A percentile compares a stretch with the other conserved stretches of the same genome.
phyloP scores from a whole-genome alignment of 1,140 invertebrate species.

The Plutomurus gul region DNA sequence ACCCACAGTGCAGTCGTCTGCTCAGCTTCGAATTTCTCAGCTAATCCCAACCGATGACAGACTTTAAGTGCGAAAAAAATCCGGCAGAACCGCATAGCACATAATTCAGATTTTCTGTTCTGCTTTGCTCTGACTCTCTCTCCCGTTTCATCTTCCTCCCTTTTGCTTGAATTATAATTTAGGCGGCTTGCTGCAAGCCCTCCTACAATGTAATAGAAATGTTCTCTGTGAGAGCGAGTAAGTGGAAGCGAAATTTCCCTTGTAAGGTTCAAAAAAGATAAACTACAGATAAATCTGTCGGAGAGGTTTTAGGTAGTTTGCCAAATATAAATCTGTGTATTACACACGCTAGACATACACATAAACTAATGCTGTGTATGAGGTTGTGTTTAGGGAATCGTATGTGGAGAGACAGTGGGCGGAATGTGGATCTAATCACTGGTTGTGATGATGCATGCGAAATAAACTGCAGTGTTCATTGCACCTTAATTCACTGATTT shows the following conservation, averaged over 20 bases:
- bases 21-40: not conserved
- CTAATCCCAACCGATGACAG: not conserved
- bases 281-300: conserved; percentile 13
- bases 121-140: not conserved
- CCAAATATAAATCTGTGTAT: conserved; percentile 12
- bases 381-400: too few relatives aligned
- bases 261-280: not conserved
- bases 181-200: too few relatives aligned
- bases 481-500: not conserved
- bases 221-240: too few relatives aligned
- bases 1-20: too few relatives aligned
- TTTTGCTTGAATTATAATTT: not conserved
- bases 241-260: not conserved
- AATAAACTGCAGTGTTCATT: not conserved
- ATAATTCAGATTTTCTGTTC: not conserved
- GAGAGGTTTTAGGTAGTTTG: not conserved
- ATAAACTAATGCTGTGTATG: not conserved
- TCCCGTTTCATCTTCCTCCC: not conserved
- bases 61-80: not conserved
- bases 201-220: too few relatives aligned
- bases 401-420: not conserved
- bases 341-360: not conserved
- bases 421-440: not conserved
- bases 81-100: not conserved
- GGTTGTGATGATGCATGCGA: not conserved